Conservation (phyloP, 2,797 vertebrate species). For the Salmo trutta region DNA sequence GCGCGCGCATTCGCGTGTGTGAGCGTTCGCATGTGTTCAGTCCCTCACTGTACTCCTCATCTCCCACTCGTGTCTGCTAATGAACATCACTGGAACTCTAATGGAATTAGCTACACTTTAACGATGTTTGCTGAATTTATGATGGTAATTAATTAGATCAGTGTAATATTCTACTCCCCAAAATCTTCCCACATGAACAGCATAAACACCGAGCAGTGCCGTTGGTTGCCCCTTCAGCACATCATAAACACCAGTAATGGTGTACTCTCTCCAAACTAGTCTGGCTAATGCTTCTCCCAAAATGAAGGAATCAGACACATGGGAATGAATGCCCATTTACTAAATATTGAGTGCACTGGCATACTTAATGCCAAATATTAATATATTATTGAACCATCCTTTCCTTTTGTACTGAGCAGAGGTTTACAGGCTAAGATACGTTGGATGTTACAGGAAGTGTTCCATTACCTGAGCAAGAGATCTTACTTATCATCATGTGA, state of each 20-base stretch:
- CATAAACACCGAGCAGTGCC: conserved; percentile 12
- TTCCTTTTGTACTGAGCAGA: background rate
- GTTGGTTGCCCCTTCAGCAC: conserved; percentile 14
- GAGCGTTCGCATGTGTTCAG: background rate
- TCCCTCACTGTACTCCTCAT: conserved; percentile 28
- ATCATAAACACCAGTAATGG: conserved; percentile 40
- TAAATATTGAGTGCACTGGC: background rate
- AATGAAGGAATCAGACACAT: conserved; percentile 29
- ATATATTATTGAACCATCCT: background rate
- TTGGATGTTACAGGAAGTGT: background rate
- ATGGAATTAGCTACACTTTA: conserved; percentile 64
- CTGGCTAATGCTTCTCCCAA: conserved; percentile 20
- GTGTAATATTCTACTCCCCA: conserved; percentile 48
- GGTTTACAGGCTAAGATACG: background rate
- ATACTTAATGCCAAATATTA: conserved; percentile 7
- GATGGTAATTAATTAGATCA: conserved; percentile 61
- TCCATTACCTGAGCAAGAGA: background rate
- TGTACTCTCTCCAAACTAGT: conserved; percentile 16
- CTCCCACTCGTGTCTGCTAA: conserved; percentile 55
- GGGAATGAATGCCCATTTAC: background rate
- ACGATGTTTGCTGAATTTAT: conserved; percentile 67
- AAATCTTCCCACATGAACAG: conserved; percentile 47
- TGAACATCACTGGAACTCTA: conserved; percentile 57
- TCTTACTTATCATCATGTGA: background rate
- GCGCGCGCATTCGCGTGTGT: background rate